phyloP scores from a whole-genome alignment of 2,113 vertebrate genomes.

The Nesospiza acunhae region DNA sequence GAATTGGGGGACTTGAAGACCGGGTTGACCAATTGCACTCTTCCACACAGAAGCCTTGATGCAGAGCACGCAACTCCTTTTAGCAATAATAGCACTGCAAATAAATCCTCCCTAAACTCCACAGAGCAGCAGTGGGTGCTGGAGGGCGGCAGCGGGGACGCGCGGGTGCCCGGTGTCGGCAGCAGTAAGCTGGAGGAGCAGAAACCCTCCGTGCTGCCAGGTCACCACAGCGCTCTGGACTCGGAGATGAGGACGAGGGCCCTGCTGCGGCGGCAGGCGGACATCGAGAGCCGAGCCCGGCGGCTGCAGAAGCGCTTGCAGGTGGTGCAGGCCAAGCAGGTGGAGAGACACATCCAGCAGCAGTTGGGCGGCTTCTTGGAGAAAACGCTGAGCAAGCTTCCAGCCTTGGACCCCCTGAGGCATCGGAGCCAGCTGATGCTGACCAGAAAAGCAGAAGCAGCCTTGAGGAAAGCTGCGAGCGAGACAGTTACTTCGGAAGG shows the following conservation, averaged over 20 bases:
- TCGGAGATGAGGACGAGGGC: constrained; percentile 85
- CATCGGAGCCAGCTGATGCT: constrained; percentile 78
- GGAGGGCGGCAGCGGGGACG: constrained; percentile 61
- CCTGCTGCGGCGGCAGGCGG: constrained; percentile 84
- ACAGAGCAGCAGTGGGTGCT: constrained; percentile 68
- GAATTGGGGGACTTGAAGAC: constrained; percentile 79
- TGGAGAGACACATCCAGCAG: constrained; percentile 95
- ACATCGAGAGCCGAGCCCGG: constrained; percentile 88
- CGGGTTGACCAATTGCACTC: constrained; percentile 81
- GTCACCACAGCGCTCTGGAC: constrained; percentile 76
- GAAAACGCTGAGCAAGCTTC: constrained; percentile 83
- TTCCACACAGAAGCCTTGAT: constrained; percentile 79
- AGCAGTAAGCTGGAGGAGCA: constrained; percentile 75
- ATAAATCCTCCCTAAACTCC: constrained; percentile 71
- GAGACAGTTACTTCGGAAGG: constrained; percentile 80
- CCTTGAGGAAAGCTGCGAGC: constrained; percentile 78
- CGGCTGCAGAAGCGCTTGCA: constrained; percentile 93
- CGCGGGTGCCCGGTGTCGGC: constrained; percentile 53
- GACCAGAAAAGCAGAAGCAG: constrained; percentile 84
- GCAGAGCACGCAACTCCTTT: constrained; percentile 69
- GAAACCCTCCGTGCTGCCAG: constrained; percentile 60
- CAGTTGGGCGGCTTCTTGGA: constrained; percentile 94
- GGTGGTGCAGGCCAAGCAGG: constrained; percentile 97
- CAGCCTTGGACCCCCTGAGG: constrained; percentile 76
- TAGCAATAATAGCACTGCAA: constrained; percentile 80